Percentiles rank a stretch among this genome's conserved stretches.
Evolutionary conservation across 2,888 invertebrate genomes (phyloP).

Genomic region (Macrophya annulata): DNA sequence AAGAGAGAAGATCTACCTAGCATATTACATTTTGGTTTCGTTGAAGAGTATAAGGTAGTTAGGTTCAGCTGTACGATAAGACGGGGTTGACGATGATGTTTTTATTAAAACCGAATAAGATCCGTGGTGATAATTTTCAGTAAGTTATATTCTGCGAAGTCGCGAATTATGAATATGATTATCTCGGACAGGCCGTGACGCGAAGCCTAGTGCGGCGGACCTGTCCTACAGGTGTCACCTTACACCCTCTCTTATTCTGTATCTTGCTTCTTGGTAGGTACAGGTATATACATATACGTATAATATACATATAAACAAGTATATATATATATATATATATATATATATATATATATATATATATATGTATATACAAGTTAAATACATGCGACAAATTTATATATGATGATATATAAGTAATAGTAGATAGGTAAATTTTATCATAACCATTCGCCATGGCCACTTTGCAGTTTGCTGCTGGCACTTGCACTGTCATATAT

Average conservation of each 20-base stretch:
- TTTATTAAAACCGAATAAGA: neutral
- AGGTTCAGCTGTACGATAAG: neutral
- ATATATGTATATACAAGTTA: neutral
- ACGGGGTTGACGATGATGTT: slow-evolving; percentile 1
- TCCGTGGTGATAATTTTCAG: neutral
- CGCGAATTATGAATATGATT: slow-evolving; percentile 77
- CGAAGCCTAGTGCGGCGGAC: slow-evolving; percentile 69
- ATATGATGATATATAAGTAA: neutral
- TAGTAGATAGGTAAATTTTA: neutral
- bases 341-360: neutral
- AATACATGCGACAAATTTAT: neutral
- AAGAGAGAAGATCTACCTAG: no score
- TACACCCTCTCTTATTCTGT: slow-evolving; percentile 69
- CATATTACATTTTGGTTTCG: no score
- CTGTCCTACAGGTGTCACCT: slow-evolving; percentile 75
- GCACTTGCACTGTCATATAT: neutral
- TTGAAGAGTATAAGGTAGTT: no score
- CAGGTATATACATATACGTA: neutral
- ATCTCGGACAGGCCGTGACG: slow-evolving; percentile 74
- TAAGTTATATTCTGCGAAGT: slow-evolving; percentile 71
- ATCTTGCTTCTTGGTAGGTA: slow-evolving; percentile 9
- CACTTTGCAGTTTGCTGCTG: neutral
- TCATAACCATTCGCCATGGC: neutral
- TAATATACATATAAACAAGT: neutral
- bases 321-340: no score